Percentiles rank a stretch among this genome's conserved stretches.
phyloP scores from a whole-genome alignment of 2,888 invertebrate genomes.

The Lochmaea capreae region DNA sequence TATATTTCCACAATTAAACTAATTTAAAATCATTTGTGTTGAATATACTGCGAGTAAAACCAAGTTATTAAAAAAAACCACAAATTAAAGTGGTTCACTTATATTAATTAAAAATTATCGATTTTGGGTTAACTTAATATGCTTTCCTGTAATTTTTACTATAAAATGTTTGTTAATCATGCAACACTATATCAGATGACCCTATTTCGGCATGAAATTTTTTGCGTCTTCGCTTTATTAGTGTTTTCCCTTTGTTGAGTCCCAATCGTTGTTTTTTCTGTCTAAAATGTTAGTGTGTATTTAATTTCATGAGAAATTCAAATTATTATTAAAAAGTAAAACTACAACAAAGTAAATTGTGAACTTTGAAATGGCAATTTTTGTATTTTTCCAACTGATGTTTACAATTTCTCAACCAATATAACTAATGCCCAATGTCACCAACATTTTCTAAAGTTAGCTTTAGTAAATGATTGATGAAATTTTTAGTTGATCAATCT shows the following conservation, averaged over 20 bases:
- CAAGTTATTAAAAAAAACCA: too few relatives aligned
- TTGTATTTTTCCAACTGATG: too few relatives aligned
- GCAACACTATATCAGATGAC: slow-evolving; percentile 16
- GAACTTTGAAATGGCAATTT: too few relatives aligned
- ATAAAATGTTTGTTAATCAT: slow-evolving; percentile 9
- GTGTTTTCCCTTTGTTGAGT: not conserved
- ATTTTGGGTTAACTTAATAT: not conserved
- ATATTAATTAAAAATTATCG: slow-evolving; percentile 22
- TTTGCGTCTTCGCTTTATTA: not conserved
- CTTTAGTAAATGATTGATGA: not conserved
- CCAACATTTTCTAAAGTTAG: too few relatives aligned
- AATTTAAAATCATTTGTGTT: too few relatives aligned
- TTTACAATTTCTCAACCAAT: too few relatives aligned
- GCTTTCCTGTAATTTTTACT: not conserved
- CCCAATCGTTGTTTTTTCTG: not conserved
- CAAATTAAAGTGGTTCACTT: not conserved
- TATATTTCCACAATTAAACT: too few relatives aligned
- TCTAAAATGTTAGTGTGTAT: not conserved
- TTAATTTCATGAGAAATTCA: not conserved
- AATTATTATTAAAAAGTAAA: not conserved
- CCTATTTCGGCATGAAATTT: not conserved
- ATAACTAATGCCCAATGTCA: too few relatives aligned
- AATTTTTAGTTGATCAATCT: not conserved
- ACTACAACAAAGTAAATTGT: too few relatives aligned
- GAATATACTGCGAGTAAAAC: too few relatives aligned